phyloP scores from a whole-genome alignment of 2,888 invertebrate species.

The Epirrita christyi region DNA sequence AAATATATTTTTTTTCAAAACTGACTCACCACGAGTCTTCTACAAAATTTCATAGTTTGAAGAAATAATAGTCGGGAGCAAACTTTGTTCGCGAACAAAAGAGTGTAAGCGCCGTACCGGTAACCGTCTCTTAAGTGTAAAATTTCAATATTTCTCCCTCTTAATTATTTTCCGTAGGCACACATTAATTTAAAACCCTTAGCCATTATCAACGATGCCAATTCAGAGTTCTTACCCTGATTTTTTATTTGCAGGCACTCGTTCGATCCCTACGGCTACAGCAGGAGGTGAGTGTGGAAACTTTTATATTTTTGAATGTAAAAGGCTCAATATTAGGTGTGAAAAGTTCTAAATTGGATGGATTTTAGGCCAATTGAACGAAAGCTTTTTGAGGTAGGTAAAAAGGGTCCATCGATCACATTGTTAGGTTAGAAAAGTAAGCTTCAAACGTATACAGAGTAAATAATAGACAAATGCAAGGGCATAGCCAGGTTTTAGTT shows the following conservation, averaged over 20 bases:
- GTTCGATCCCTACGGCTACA: neutral
- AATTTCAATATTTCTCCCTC: neutral
- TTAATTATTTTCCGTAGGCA: slow-evolving; percentile 1
- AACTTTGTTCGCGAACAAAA: too few species aligned
- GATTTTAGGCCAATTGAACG: neutral
- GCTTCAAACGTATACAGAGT: too few species aligned
- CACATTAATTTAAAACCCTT: slow-evolving; percentile 8
- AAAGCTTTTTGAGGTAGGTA: too few species aligned
- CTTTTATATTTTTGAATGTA: neutral
- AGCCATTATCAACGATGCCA: slow-evolving; percentile 9
- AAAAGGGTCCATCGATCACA: too few species aligned
- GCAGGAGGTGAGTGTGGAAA: neutral
- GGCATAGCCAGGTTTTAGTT: too few species aligned
- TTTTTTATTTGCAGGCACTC: slow-evolving; percentile 6
- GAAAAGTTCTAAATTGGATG: slow-evolving; percentile 4
- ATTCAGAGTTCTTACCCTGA: neutral
- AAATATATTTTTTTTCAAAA: too few species aligned
- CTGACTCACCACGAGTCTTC: too few species aligned
- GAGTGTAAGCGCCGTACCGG: too few species aligned
- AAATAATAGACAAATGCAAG: too few species aligned
- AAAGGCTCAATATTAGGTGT: neutral
- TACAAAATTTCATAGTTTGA: too few species aligned
- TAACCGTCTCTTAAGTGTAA: neutral
- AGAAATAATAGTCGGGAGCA: too few species aligned
- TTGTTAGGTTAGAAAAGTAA: too few species aligned